These are phyloP conservation scores for Chaetura pelagica DNA, from an alignment of 2,113 vertebrate genomes.

Conservation along the genomic window DNA sequence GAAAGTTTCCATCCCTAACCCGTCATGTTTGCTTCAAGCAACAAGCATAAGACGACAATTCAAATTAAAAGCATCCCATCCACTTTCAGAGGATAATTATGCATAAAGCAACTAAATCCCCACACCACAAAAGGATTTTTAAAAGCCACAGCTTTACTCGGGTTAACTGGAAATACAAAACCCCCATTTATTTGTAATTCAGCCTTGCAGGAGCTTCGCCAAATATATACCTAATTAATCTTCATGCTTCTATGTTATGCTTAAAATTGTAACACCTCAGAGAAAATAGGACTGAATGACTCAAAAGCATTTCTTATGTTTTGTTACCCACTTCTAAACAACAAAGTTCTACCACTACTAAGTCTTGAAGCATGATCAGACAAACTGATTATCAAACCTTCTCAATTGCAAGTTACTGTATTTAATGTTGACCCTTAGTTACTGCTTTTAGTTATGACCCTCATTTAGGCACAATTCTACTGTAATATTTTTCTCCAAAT, in stretches of 20 bases:
- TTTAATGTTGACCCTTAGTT: background rate
- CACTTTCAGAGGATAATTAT: background rate
- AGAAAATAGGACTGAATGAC: background rate
- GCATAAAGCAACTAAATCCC: background rate
- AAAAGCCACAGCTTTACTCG: fast-evolving
- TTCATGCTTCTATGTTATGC: fast-evolving
- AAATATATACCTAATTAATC: background rate
- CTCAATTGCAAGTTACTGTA: background rate
- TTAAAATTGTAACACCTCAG: background rate
- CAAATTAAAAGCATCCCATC: background rate
- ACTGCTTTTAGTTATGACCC: background rate
- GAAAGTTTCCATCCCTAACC: background rate
- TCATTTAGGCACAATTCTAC: background rate
- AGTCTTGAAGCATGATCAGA: background rate
- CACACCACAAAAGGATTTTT: background rate
- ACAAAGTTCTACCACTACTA: background rate
- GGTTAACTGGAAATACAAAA: background rate
- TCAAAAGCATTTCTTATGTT: background rate
- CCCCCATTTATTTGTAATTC: background rate
- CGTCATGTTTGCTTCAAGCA: background rate
- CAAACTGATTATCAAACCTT: background rate
- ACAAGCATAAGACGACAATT: background rate
- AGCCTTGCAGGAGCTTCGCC: background rate
- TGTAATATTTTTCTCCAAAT: background rate
- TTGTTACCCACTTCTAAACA: background rate